phyloP scores from a whole-genome alignment of 2,888 invertebrate species.

The Phrixothrix hirtus region DNA sequence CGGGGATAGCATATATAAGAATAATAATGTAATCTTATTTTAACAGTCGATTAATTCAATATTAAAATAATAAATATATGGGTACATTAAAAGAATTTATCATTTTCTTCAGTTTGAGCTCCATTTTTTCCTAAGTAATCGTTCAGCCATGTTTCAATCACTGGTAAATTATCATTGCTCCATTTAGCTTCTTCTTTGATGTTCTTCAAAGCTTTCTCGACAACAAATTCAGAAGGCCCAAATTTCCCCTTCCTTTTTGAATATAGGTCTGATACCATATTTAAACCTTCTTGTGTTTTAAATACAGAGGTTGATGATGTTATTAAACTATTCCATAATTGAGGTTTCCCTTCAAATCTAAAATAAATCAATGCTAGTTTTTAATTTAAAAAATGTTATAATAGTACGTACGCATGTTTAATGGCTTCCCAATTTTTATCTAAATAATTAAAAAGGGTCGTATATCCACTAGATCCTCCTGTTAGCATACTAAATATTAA shows the following conservation, averaged over 20 bases:
- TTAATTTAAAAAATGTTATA: not conserved
- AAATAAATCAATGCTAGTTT: conserved; percentile 17
- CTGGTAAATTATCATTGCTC: conserved; percentile 75
- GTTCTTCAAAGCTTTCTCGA: conserved; percentile 72
- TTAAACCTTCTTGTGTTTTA: conserved; percentile 73
- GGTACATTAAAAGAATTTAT: conserved; percentile 10
- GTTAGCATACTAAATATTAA: conserved; percentile 76
- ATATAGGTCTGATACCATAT: conserved; percentile 69
- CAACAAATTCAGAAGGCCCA: conserved; percentile 72
- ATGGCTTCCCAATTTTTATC: conserved; percentile 71
- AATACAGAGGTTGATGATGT: conserved; percentile 75
- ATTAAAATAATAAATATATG: conserved; percentile 1
- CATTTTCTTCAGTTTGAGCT: conserved; percentile 13
- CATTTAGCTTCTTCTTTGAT: conserved; percentile 76
- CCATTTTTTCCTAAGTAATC: conserved; percentile 55
- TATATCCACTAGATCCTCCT: conserved; percentile 72
- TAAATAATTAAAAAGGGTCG: conserved; percentile 72
- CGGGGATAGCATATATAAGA: no score
- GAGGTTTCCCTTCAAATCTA: conserved; percentile 70
- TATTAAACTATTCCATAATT: conserved; percentile 76
- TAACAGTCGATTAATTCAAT: no score
- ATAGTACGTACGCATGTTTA: conserved; percentile 63
- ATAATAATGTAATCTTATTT: no score
- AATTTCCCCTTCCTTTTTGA: conserved; percentile 68
- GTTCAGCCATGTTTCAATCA: conserved; percentile 74